Evolutionary conservation across 92 coral and sea anemone species (phyloP).

Genomic region (Siderastrea radians): DNA sequence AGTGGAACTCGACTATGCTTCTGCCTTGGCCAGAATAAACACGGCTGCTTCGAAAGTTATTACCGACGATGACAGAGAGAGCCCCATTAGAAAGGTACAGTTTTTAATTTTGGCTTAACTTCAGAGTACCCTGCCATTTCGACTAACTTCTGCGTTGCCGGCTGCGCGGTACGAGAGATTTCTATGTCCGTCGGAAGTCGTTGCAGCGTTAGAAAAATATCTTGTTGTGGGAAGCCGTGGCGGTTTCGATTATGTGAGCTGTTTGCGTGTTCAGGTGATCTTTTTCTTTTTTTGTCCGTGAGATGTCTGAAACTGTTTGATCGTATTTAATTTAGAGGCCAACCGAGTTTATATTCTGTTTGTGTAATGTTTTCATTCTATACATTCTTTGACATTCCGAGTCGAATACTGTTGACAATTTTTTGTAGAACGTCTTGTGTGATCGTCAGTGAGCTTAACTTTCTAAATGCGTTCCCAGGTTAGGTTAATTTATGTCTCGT

Average conservation of each 20-base stretch:
- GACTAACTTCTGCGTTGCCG: background rate
- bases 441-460: background rate
- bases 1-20: slow-evolving; percentile 84
- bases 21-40: slow-evolving; percentile 85
- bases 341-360: background rate
- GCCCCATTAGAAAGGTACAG: slow-evolving; percentile 88
- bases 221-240: background rate
- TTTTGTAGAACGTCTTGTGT: background rate
- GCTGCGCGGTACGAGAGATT: background rate
- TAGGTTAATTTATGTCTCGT: background rate
- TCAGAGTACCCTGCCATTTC: too few species aligned
- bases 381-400: background rate
- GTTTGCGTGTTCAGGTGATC: background rate
- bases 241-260: background rate
- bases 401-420: background rate
- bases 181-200: background rate
- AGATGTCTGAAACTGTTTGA: background rate
- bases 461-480: background rate
- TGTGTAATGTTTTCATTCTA: background rate
- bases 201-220: background rate
- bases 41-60: slow-evolving; percentile 66
- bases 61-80: slow-evolving; percentile 76
- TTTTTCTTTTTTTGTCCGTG: background rate
- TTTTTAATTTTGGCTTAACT: background rate
- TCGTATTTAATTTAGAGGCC: background rate